These are phyloP conservation scores for Gephyroberyx darwinii DNA, from an alignment of 2,797 vertebrate species.

Conservation along the genomic window DNA sequence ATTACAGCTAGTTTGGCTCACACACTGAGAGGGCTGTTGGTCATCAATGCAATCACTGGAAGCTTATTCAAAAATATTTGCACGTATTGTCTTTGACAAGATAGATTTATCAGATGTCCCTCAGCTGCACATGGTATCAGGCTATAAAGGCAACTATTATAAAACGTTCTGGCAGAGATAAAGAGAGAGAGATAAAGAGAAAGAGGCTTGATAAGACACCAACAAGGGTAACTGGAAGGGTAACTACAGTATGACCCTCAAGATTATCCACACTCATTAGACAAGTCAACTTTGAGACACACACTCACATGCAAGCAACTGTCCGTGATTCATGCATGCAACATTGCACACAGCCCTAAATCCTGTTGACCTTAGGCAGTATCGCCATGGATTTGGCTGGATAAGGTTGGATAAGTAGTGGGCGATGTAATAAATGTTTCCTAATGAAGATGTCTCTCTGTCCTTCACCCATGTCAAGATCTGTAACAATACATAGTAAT, in stretches of 20 bases:
- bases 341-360: conserved; percentile 18
- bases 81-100: background rate
- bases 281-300: background rate
- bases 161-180: background rate
- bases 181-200: background rate
- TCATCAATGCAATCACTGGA: conserved; percentile 37
- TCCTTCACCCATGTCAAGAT: too few relatives aligned
- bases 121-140: background rate
- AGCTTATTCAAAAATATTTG: conserved; percentile 9
- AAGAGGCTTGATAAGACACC: background rate
- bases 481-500: background rate
- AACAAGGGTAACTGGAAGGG: background rate
- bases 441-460: conserved; percentile 1
- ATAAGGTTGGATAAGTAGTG: conserved; percentile 15
- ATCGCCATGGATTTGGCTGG: conserved; percentile 8
- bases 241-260: background rate
- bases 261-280: too few relatives aligned
- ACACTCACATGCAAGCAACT: conserved; percentile 1
- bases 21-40: background rate
- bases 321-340: background rate
- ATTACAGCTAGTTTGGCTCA: conserved; percentile 27
- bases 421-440: conserved; percentile 28
- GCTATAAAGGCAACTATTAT: background rate
- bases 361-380: conserved; percentile 36
- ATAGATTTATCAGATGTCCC: background rate